Percentiles rank a stretch among this genome's conserved stretches.
phyloP scores from a whole-genome alignment of 2,888 invertebrate genomes.

The Muschampia plurimacula region DNA sequence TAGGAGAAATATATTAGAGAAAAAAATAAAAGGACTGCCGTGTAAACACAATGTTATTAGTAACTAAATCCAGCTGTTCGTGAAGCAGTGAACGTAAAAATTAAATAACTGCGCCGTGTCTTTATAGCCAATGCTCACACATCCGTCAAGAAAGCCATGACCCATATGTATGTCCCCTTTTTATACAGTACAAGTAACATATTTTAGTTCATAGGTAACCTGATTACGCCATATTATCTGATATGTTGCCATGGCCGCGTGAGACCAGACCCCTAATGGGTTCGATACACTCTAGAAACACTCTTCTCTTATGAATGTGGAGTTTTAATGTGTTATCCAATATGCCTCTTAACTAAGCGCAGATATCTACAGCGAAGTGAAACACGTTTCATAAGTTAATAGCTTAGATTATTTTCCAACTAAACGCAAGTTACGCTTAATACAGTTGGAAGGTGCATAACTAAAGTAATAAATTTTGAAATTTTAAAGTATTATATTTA shows the following conservation, averaged over 20 bases:
- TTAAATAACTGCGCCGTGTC: conserved; percentile 17
- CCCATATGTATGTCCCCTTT: conserved; percentile 25
- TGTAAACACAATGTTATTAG: not conserved
- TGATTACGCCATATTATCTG: conserved; percentile 1
- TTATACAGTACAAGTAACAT: not conserved
- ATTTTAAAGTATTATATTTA: no score
- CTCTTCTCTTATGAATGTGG: not conserved
- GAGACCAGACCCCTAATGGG: not conserved
- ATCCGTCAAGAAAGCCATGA: conserved; percentile 37
- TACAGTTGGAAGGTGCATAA: not conserved
- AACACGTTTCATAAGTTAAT: no score
- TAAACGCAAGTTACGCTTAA: not conserved
- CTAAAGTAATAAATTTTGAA: no score
- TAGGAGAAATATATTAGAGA: not conserved
- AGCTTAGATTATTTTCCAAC: no score
- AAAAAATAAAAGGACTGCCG: not conserved
- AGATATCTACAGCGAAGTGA: no score
- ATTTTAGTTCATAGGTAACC: conserved; percentile 1
- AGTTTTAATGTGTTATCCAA: conserved; percentile 2
- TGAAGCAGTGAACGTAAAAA: conserved; percentile 10
- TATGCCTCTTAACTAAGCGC: not conserved
- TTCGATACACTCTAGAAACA: not conserved
- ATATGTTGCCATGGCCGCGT: not conserved
- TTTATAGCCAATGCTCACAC: conserved; percentile 39
- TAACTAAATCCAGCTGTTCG: conserved; percentile 4